Evolutionary conservation across 1,140 invertebrate genomes (phyloP), one percentile per base, ranked within the genome.

Genomic region (Drosophila bifasciata): DNA sequence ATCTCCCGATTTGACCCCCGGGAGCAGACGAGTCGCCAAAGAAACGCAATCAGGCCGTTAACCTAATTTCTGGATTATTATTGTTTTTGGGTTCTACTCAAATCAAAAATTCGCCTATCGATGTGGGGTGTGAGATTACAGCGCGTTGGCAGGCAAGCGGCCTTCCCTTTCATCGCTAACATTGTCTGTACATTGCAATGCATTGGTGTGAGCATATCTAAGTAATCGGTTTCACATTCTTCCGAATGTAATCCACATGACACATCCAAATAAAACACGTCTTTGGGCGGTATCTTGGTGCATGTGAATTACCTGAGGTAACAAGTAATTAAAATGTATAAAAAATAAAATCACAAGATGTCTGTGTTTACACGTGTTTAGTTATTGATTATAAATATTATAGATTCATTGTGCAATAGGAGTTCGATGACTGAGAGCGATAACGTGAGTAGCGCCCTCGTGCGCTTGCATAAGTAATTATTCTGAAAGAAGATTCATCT

Each of bases 21-120:
- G 62, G 49, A 68, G 64, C 64, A 68, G 63, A 68, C 32, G 40
- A 68, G 63, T 66, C 21, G 46, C 16, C 17, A 23, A 11, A 21
- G 62, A 17, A 48, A 32, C 15, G 3, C 39, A 76, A 72, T 67
- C 25, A 45, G 61, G 66, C 49, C 72, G 64, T 72, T 63, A 72
- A 76, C 72, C 78, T 45, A 81, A 72, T 67, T 13, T 79, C 25
- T 9, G 1, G 28, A 17, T 57, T 59, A 59, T 61, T 76, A 55
- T 60, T 60, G 23, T 16, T 5, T 19, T 51, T n/a, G 49, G 32
- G 25, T 40, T 25, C 25, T 52, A 52, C 36, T 67, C 40, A 39
- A 44, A 68, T 53, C 60, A 66, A 53, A 40, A 32, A 4, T 17
- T 7, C 60, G 4, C 1, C n/a, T 13, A n/a, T 21, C 13, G n/a